These are phyloP conservation scores for Tanypteryx hageni DNA, from an alignment of 2,888 invertebrate species.

Conservation along the genomic window DNA sequence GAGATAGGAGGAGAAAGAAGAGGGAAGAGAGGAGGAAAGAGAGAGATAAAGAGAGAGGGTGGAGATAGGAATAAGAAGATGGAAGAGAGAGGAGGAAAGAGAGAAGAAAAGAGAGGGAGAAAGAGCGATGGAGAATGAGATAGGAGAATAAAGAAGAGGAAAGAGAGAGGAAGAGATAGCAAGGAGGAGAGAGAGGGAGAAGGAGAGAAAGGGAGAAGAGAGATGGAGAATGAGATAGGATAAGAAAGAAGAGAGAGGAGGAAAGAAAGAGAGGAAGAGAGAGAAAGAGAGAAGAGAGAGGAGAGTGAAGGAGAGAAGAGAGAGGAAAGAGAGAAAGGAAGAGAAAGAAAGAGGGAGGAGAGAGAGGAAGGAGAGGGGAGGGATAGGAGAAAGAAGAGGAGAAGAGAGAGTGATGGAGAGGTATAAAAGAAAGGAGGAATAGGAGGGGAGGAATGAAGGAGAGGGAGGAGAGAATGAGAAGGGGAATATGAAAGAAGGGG, in stretches of 20 bases:
- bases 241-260: neutral
- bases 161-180: neutral
- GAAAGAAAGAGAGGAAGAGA: neutral
- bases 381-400: neutral
- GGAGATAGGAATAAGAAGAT: neutral
- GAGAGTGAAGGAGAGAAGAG: neutral
- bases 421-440: no score
- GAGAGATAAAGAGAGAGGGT: neutral
- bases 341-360: neutral
- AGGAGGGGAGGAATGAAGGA: no score
- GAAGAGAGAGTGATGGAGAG: neutral
- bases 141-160: neutral
- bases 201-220: no score
- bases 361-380: neutral
- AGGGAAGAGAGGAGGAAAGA: neutral
- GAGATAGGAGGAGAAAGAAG: no score
- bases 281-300: neutral
- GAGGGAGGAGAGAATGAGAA: neutral
- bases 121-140: neutral
- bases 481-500: neutral
- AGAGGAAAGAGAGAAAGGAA: neutral
- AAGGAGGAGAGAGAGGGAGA: neutral
- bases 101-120: neutral
- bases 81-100: neutral
- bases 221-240: no score